Conservation (phyloP, 2,888 invertebrate species). For the Stramonita haemastoma region DNA sequence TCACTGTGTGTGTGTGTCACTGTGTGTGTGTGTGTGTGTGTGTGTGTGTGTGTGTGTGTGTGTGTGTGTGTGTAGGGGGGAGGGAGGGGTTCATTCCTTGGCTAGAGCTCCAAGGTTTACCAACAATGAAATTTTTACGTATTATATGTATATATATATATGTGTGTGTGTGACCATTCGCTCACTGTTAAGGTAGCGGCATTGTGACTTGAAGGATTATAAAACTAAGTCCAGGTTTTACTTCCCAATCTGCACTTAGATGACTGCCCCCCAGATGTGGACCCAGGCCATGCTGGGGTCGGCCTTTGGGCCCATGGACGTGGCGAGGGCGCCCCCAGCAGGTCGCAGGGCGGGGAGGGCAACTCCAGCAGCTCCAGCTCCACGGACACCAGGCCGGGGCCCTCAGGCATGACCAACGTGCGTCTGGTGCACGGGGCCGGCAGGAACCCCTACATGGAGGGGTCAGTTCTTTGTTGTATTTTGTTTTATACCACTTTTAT, state of each 20-base stretch:
- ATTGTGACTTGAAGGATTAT: too few species aligned
- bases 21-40: too few species aligned
- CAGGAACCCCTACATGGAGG: constrained; percentile 46
- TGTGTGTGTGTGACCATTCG: not conserved
- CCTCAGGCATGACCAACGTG: constrained; percentile 43
- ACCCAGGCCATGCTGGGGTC: constrained; percentile 62
- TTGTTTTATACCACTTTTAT: too few species aligned
- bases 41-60: too few species aligned
- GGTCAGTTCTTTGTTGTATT: constrained; percentile 26
- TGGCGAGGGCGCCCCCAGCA: constrained; percentile 46
- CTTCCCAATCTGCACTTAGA: not conserved
- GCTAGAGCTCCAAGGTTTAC: too few species aligned
- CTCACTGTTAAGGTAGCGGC: too few species aligned
- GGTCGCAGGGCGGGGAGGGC: constrained; percentile 51
- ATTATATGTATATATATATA: not conserved
- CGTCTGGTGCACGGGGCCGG: not conserved
- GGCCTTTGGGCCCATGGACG: constrained; percentile 55
- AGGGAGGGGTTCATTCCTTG: too few species aligned
- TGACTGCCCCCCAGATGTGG: constrained; percentile 58
- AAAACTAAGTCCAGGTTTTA: not conserved
- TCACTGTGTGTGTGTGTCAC: too few species aligned
- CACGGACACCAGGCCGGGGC: constrained; percentile 47
- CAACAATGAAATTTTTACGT: too few species aligned
- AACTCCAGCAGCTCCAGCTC: constrained; percentile 44
- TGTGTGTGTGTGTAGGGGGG: too few species aligned